Conservation (phyloP, 1,140 invertebrate species). For the Anoplolepis gracilipes region DNA sequence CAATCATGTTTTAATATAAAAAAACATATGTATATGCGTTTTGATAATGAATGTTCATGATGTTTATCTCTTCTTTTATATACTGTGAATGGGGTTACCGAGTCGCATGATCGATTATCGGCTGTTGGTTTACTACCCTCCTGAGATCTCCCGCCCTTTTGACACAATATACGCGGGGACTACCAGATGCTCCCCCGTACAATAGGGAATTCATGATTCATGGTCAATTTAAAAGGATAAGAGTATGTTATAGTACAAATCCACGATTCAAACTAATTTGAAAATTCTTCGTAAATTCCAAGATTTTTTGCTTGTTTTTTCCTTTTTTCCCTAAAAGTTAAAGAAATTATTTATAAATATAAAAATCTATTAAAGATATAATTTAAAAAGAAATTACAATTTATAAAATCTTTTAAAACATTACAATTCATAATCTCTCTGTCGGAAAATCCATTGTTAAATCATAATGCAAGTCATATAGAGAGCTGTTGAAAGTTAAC, state of each 20-base stretch:
- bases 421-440: constrained; percentile 6
- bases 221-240: constrained; percentile 57
- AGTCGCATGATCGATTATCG: constrained; percentile 68
- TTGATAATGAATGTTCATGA: constrained; percentile 42
- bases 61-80: constrained; percentile 51
- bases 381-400: neutral
- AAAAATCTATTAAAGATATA: neutral
- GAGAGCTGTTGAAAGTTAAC: constrained; percentile 18
- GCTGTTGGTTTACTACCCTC: constrained; percentile 38
- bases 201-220: constrained; percentile 54
- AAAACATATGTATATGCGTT: neutral
- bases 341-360: neutral
- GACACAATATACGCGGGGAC: constrained; percentile 29
- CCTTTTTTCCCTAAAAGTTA: neutral
- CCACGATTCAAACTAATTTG: neutral
- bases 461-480: constrained; percentile 7
- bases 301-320: neutral
- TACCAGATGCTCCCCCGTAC: constrained; percentile 40
- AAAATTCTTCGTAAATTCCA: neutral
- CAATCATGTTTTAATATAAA: neutral
- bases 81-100: constrained; percentile 54
- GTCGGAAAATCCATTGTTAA: neutral
- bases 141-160: constrained; percentile 30
- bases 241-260: constrained; percentile 30
- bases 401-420: neutral